Conservation (phyloP, 2,797 vertebrate species). For the Varecia variegata region DNA sequence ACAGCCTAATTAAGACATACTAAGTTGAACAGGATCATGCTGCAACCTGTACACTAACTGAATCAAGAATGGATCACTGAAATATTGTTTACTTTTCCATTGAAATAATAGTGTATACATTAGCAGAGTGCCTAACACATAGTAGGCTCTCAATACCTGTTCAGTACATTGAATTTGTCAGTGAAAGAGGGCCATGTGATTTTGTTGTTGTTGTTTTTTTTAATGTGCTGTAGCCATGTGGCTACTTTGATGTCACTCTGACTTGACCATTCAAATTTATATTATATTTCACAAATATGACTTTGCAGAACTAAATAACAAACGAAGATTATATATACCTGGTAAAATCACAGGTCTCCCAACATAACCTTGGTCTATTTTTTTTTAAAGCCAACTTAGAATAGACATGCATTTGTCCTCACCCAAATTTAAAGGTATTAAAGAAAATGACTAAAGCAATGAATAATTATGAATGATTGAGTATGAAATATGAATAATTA, state of each 20-base stretch:
- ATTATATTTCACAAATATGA: not conserved
- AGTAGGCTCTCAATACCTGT: not conserved
- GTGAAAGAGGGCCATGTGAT: not conserved
- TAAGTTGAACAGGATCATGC: not conserved
- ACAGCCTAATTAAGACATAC: not conserved
- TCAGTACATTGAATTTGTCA: not conserved
- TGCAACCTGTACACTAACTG: not conserved
- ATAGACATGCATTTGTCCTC: not conserved
- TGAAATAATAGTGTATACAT: not conserved
- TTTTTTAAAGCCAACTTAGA: not conserved
- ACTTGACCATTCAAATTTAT: not conserved
- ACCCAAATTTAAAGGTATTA: not conserved
- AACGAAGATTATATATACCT: not conserved
- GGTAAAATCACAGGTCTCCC: not conserved
- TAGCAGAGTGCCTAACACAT: not conserved
- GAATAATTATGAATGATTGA: not conserved
- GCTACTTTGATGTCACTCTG: constrained; percentile 8
- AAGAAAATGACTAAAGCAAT: not conserved
- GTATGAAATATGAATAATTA: constrained; percentile 6
- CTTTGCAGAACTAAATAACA: not conserved
- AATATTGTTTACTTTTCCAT: not conserved
- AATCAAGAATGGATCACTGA: not conserved
- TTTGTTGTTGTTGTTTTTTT: not conserved
- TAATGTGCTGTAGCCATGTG: not conserved
- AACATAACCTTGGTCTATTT: not conserved